Conservation (phyloP, 2,797 vertebrate species). For the Zenarchopterus dispar region DNA sequence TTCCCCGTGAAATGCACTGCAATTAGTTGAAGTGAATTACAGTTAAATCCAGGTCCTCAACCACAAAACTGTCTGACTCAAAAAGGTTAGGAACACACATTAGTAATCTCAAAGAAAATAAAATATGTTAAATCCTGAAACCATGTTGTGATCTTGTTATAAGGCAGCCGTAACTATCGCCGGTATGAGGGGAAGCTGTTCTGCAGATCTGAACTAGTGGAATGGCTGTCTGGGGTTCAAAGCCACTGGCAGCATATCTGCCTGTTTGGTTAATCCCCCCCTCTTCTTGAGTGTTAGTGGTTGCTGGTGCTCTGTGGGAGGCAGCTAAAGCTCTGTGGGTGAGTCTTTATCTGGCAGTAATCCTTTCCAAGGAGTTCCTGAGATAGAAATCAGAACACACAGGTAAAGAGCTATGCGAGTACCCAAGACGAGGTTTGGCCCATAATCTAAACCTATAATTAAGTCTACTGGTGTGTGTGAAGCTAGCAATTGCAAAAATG, state of each 20-base stretch:
- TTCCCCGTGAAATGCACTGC: neutral
- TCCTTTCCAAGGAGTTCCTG: conserved; percentile 30
- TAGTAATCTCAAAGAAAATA: neutral
- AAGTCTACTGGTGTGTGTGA: neutral
- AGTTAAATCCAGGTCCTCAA: conserved; percentile 7
- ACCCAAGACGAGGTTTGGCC: neutral
- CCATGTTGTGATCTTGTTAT: neutral
- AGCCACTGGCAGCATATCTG: neutral
- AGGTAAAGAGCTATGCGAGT: neutral
- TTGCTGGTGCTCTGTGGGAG: conserved; percentile 24
- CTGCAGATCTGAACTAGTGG: neutral
- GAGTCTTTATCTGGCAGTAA: conserved; percentile 39
- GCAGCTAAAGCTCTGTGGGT: conserved; percentile 33
- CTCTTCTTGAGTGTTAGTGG: conserved; percentile 31
- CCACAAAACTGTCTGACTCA: neutral
- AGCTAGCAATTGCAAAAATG: neutral
- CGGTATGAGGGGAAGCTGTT: neutral
- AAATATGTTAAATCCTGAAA: neutral
- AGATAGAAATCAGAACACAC: conserved; percentile 12
- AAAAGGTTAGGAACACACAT: neutral
- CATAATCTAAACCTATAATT: conserved; percentile 10
- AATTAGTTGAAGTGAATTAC: conserved; percentile 8
- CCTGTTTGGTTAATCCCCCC: conserved; percentile 31
- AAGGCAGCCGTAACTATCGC: neutral
- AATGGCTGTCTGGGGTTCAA: neutral